Percentiles rank a stretch among this genome's conserved stretches.
Evolutionary conservation across 1,140 invertebrate species (phyloP).

Genomic region (Zaprionus kolodkinae): DNA sequence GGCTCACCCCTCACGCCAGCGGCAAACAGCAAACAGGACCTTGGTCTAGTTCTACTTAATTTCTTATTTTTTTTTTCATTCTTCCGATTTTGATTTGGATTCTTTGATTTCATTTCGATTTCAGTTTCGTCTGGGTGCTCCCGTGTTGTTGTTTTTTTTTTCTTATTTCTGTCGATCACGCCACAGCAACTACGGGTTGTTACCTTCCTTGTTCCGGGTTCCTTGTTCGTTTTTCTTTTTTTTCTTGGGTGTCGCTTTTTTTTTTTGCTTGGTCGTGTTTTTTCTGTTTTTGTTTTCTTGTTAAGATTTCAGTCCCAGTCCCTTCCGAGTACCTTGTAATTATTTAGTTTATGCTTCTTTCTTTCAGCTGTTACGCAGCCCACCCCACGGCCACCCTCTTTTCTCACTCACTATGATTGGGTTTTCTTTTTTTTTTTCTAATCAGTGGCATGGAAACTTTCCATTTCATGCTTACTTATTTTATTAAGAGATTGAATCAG

Average conservation of each 20-base stretch:
- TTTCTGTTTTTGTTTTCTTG: conserved; percentile 32
- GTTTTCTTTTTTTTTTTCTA: background rate
- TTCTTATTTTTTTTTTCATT: conserved; percentile 3
- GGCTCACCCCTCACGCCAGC: conserved; percentile 55
- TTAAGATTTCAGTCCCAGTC: background rate
- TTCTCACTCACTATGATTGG: conserved; percentile 1
- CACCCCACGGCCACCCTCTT: conserved; percentile 3
- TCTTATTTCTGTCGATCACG: conserved; percentile 24
- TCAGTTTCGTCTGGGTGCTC: conserved; percentile 34
- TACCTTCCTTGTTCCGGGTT: conserved; percentile 20
- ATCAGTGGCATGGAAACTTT: conserved; percentile 67
- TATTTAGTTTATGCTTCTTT: conserved; percentile 65
- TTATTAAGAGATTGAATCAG: conserved; percentile 2
- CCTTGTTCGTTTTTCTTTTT: conserved; percentile 40
- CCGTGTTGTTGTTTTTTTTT: conserved; percentile 8
- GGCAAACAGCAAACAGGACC: conserved; percentile 28
- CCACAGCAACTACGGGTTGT: conserved; percentile 22
- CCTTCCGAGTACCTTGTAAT: conserved; percentile 55
- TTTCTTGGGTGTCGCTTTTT: conserved; percentile 63
- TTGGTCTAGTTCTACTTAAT: conserved; percentile 63
- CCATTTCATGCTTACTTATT: conserved; percentile 55
- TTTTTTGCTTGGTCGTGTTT: conserved; percentile 27
- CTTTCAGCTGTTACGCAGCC: background rate
- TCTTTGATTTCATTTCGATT: conserved; percentile 53
- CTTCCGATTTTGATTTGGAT: conserved; percentile 54